Conservation (phyloP, 2,888 invertebrate genomes). For the Trisateles emortualis region DNA sequence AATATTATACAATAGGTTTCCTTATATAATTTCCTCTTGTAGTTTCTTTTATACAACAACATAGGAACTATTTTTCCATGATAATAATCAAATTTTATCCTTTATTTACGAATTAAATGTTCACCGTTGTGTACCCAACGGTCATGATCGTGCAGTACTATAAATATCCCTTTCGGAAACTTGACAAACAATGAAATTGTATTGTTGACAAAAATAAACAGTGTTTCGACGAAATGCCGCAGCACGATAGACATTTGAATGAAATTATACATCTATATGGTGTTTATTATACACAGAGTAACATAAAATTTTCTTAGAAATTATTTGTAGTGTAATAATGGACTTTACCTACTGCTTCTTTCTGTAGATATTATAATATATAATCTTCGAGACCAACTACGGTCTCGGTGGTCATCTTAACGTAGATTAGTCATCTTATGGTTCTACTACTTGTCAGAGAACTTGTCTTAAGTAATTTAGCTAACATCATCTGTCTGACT, state of each 20-base stretch:
- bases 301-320: not conserved
- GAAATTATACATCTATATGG: not conserved
- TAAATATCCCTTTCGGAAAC: conserved; percentile 72
- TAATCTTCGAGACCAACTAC: no score
- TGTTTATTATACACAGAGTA: not conserved
- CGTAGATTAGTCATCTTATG: no score
- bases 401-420: no score
- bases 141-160: conserved; percentile 61
- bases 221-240: conserved; percentile 45
- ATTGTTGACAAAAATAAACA: conserved; percentile 64
- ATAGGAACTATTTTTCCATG: conserved; percentile 11
- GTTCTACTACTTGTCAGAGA: no score
- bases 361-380: no score
- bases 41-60: not conserved
- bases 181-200: conserved; percentile 69
- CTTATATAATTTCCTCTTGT: not conserved
- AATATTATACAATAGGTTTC: not conserved
- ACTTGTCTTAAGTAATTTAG: no score
- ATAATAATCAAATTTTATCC: conserved; percentile 50
- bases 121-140: conserved; percentile 64
- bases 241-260: conserved; percentile 29
- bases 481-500: no score
- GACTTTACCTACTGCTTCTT: no score
- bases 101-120: conserved; percentile 67
- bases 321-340: no score